A percentile compares a stretch with the other conserved stretches of the same genome.
phyloP scores from a whole-genome alignment of 2,113 vertebrate species.

The Entelurus aequoreus region DNA sequence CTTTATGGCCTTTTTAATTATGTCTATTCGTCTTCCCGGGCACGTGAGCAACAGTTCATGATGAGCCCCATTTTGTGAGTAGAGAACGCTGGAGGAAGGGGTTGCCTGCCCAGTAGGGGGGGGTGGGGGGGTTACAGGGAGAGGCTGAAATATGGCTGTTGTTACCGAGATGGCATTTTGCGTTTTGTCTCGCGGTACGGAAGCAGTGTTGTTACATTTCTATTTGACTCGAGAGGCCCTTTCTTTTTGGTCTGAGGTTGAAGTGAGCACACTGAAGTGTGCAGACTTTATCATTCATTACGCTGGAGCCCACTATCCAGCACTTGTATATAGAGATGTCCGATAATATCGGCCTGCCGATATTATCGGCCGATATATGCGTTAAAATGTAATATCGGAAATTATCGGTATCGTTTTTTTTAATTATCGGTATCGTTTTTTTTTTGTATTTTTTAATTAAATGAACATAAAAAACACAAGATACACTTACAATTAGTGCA shows the following conservation, averaged over 20 bases:
- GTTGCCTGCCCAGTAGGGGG: not conserved
- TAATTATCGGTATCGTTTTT: no score
- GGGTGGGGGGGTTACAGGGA: not conserved
- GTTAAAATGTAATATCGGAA: no score
- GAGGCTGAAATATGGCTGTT: slow-evolving; percentile 45
- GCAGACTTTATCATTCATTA: slow-evolving; percentile 5
- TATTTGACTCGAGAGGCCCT: not conserved
- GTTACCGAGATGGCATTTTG: slow-evolving; percentile 19
- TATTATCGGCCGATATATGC: no score
- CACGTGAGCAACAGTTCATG: slow-evolving; percentile 56
- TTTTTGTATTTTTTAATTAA: no score
- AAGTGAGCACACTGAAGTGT: not conserved
- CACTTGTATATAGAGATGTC: not conserved
- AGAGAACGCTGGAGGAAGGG: slow-evolving; percentile 31
- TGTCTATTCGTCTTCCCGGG: slow-evolving; percentile 66
- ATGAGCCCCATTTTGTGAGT: slow-evolving; percentile 52
- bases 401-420: no score
- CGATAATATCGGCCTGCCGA: no score
- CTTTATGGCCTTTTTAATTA: slow-evolving; percentile 73
- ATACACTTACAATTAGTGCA: no score
- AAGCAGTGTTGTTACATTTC: not conserved
- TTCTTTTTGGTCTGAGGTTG: slow-evolving; percentile 13
- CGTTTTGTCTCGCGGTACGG: slow-evolving; percentile 18
- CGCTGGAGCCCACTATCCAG: not conserved
- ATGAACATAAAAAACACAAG: no score